A percentile compares a stretch with the other conserved stretches of the same genome.
phyloP scores from a whole-genome alignment of 2,888 invertebrate species.

The Myopa tessellatipennis region DNA sequence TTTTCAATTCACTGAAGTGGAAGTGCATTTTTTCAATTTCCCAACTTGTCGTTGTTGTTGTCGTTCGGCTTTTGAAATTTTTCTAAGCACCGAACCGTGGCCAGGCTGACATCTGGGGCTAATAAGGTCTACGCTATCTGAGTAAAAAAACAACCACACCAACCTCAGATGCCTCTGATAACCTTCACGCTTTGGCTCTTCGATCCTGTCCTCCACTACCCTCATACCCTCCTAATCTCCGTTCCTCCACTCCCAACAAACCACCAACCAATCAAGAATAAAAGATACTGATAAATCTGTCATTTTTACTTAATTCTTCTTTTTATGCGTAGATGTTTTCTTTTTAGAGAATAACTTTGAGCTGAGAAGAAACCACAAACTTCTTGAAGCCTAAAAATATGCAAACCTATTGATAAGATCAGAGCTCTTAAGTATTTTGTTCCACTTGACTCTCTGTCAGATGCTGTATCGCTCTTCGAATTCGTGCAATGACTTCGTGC shows the following conservation, averaged over 20 bases:
- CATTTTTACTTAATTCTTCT: constrained; percentile 31
- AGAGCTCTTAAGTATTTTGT: constrained; percentile 26
- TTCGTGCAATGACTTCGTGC: neutral
- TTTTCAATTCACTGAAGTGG: constrained; percentile 36
- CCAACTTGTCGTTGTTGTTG: neutral
- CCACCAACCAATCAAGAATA: neutral
- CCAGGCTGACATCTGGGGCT: constrained; percentile 26
- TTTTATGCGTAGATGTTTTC: neutral
- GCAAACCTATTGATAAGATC: constrained; percentile 37
- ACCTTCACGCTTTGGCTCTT: neutral
- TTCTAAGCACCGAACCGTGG: constrained; percentile 10
- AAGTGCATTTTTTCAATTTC: constrained; percentile 27
- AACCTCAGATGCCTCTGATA: neutral
- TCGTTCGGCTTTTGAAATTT: neutral
- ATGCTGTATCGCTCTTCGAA: neutral
- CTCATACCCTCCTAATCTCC: neutral
- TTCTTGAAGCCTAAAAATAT: constrained; percentile 31
- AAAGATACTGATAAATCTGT: constrained; percentile 27
- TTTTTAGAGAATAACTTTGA: neutral
- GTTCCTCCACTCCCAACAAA: neutral
- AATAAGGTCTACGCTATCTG: constrained; percentile 10
- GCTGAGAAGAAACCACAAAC: neutral
- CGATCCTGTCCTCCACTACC: neutral
- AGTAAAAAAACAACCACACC: constrained; percentile 1
- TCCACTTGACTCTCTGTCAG: constrained; percentile 29